Conservation (phyloP, 37 sponge, comb jelly and placozoan genomes). For the Mnemiopsis leidyi region DNA sequence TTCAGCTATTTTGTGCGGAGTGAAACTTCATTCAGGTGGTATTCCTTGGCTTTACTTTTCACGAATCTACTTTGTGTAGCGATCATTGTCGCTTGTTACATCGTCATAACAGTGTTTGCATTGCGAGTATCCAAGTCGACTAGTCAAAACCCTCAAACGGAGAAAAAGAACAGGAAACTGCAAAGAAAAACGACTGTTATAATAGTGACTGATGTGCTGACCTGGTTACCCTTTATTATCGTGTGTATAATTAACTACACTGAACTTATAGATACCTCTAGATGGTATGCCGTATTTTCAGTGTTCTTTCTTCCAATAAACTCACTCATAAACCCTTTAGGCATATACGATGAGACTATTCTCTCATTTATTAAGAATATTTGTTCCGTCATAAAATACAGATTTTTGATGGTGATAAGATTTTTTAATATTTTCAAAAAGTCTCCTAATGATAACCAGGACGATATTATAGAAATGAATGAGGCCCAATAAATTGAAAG, state of each 20-base stretch:
- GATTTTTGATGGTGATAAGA: too few species aligned
- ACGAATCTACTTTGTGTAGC: background rate
- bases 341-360: background rate
- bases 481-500: too few species aligned
- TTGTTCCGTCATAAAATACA: too few species aligned
- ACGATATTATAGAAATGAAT: too few species aligned
- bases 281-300: background rate
- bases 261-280: background rate
- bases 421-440: too few species aligned
- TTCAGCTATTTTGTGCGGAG: background rate
- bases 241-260: conserved; percentile 1
- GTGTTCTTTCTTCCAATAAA: background rate
- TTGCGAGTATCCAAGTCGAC: background rate
- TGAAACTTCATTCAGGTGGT: background rate
- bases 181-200: background rate
- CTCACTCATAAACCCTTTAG: background rate
- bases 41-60: background rate
- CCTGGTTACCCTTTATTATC: background rate
- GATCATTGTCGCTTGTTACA: background rate
- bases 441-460: too few species aligned
- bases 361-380: too few species aligned
- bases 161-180: background rate
- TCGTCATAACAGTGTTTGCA: background rate
- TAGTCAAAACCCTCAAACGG: background rate
- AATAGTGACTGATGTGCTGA: background rate